Base-by-base conservation (phyloP, 2,113 vertebrate species). In the Lycocorax pyrrhopterus region DNA sequence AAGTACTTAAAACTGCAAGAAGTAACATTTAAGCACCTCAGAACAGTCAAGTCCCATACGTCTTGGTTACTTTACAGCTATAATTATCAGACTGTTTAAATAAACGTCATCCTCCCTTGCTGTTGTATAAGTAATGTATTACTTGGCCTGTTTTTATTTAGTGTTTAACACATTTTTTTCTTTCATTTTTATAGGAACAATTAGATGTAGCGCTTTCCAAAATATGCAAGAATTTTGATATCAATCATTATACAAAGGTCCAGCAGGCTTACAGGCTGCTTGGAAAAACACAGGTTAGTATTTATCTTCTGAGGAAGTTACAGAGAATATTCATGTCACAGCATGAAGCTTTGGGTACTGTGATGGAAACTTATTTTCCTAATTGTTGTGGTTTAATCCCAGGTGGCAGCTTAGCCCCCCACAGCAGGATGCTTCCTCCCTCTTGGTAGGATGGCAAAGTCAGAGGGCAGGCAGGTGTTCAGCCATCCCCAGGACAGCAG, bases 161-260 rank as follows among this genome's bases (percentile, higher is more conserved):
- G 26, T 17, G 12, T 95, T 91, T 84, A 74, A 86, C 6, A 32
- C 6, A 1, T 63, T 52, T 77, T 77, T 82, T 51, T 63, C 41
- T 76, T 78, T 64, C 37, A 17, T 89, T 90, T 96, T n/a, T 94
- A 13, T 87, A 99, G 99, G 99, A 99, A 93, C 99, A 99, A 85
- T 83, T 99, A 94, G 99, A 99, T 4, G 99, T 99, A 77, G 99
- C 99, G 0, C 98, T 99, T 88, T 99, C 99, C 26, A 99, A 99
- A 98, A 99, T 99, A 95, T 99, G 99, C 95, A 99, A 99, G 97
- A 98, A 99, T 98, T 99, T 99, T 97, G 99, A 99, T 93, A 97
- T 99, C 71, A 94, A 94, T 69, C 99, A 99, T 98, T 99, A 99
- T 94, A 99, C 99, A 84, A 99, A 99, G 93, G 99, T 99, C 96